Evolutionary conservation across 2,113 vertebrate genomes (phyloP), one percentile per base, ranked within the genome.

Genomic region (Chitala chitala): DNA sequence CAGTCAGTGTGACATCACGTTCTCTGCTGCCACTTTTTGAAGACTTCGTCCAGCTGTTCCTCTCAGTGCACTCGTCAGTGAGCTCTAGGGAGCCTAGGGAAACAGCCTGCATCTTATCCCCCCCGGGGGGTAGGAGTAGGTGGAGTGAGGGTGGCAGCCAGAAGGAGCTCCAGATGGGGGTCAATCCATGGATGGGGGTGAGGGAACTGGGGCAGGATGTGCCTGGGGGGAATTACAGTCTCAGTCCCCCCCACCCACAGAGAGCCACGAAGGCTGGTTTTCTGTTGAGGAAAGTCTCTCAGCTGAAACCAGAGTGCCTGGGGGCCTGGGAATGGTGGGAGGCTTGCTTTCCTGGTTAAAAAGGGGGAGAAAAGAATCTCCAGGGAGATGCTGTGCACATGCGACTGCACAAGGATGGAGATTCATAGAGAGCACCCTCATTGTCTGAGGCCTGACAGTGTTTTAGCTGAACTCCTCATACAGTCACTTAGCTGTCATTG

Each of bases 211-310:
- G 61, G 12, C 44, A 40, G 61, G 61, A 40, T 68, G 55, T 22
- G 83, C 85, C 82, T 69, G n/a, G 66, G 80, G 84, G 80, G n/a
- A n/a, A n/a, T n/a, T n/a, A n/a, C n/a, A n/a, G n/a, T n/a, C n/a
- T n/a, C n/a, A 1, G 51, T 15, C 15, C 8, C 40, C 69, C 10
- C 15, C 46, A 46, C 31, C 31, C 12, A 17, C 48, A 29, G 31
- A 51, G 17, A 48, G 22, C 22, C 56, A 69, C 73, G 17, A 64
- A 70, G 81, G 80, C 86, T 78, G 78, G 73, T 64, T n/a, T 71
- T 26, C 77, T 77, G 79, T 72, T 50, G 75, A 61, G 79, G 58
- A 53, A 80, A 74, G 77, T 59, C 44, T 61, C 59, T 76, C 77
- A 59, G 69, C 56, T 0, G 78, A 75, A 75, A 80, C 77, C 40